Evolutionary conservation across 2,113 vertebrate species (phyloP), one percentile per base, ranked within the genome.

Genomic region (Sceloporus tristichus): DNA sequence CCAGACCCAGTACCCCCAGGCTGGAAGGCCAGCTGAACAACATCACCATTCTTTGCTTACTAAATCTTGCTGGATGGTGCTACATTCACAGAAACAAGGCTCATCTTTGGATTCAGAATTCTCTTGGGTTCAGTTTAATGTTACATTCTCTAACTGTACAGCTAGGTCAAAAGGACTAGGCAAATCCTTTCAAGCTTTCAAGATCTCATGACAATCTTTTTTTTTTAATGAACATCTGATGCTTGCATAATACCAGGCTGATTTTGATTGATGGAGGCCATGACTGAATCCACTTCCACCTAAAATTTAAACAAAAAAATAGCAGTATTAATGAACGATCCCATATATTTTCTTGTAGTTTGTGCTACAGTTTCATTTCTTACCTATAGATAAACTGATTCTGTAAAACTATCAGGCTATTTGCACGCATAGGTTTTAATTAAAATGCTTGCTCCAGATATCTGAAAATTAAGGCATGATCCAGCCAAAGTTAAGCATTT

Each of bases 201-300:
- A 13, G 87, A 34, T 82, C 75, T 29, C 78, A 91, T 91, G 66
- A 87, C 80, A 75, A 16, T 66, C 34, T 34, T 34, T 48, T 48
- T 48, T 48, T 19, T 48, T 29, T 11, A 73, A 48, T n/a, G 68
- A 86, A 92, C 91, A 70, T 78, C 21, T 88, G 13, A 10, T 89
- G n/a, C 21, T 88, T 90, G 89, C 6, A 66, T 42, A 85, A 93
- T 96, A 96, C 95, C 94, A 27, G 88, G 91, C 90, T 92, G 68
- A 23, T 27, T 77, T 86, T 89, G 74, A 62, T 90, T 92, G 87
- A 91, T 6, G 76, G 93, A 92, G 38, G 94, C 89, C 89, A 92
- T 95, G 88, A 94, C 77, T 77, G 93, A 93, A 92, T 96, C 89
- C 9, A 88, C 91, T 93, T 96, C 95, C 79, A 96, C 70, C 96